These are phyloP conservation scores for Ophion costatus DNA, from an alignment of 2,888 invertebrate genomes.

Conservation along the genomic window DNA sequence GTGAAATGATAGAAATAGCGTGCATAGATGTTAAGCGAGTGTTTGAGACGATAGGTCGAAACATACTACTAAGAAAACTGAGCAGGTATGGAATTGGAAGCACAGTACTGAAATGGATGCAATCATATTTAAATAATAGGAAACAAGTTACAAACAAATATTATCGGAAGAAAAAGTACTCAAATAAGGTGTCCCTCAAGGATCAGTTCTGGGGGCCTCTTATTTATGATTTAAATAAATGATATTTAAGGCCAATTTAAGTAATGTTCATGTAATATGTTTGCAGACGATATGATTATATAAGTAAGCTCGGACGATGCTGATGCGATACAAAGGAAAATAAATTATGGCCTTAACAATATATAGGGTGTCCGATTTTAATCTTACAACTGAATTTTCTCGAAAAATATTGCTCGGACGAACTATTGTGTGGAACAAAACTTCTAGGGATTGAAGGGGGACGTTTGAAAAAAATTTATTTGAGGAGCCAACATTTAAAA, in stretches of 20 bases:
- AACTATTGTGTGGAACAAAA: too few species aligned
- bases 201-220: conserved; percentile 50
- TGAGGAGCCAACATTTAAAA: too few species aligned
- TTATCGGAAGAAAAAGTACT: conserved; percentile 5
- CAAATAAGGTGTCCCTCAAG: conserved; percentile 48
- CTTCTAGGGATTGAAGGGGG: too few species aligned
- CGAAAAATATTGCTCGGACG: too few species aligned
- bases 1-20: too few species aligned
- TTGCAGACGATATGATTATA: conserved; percentile 28
- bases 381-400: too few species aligned
- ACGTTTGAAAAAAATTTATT: too few species aligned
- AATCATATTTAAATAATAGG: conserved; percentile 47
- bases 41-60: too few species aligned
- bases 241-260: conserved; percentile 4
- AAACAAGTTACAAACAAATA: conserved; percentile 8
- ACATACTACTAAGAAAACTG: conserved; percentile 20
- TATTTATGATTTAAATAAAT: background rate
- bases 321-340: conserved; percentile 30
- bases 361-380: too few species aligned
- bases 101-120: conserved; percentile 39
- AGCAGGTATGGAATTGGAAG: conserved; percentile 34
- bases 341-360: conserved; percentile 36
- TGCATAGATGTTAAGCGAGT: too few species aligned
- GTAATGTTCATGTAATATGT: conserved; percentile 43
- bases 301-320: conserved; percentile 35